phyloP scores from a whole-genome alignment of 2,797 vertebrate genomes.

The Sarcoramphus papa region DNA sequence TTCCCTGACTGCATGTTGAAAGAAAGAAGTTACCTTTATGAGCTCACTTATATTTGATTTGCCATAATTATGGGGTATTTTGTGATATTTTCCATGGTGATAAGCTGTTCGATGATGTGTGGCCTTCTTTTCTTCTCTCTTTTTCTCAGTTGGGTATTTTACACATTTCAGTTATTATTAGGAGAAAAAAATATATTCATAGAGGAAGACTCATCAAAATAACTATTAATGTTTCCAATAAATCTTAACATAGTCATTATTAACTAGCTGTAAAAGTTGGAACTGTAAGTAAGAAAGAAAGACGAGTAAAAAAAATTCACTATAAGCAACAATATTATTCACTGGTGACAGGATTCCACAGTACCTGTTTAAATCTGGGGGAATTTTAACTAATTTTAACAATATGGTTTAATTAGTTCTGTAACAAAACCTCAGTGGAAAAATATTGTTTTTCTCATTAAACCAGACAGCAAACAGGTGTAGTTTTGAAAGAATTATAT shows the following conservation, averaged over 20 bases:
- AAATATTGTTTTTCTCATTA: background rate
- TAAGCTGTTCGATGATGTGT: background rate
- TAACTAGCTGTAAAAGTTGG: background rate
- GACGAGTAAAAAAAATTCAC: background rate
- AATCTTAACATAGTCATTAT: background rate
- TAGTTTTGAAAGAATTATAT: background rate
- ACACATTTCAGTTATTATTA: background rate
- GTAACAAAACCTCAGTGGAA: background rate
- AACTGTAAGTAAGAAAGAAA: background rate
- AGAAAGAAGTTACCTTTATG: background rate
- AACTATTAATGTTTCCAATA: background rate
- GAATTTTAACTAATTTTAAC: background rate
- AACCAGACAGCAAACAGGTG: background rate
- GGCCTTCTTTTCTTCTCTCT: background rate
- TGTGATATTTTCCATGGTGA: slow-evolving; percentile 4
- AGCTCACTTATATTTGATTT: slow-evolving; percentile 9
- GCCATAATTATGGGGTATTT: slow-evolving; percentile 13
- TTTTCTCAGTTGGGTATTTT: background rate
- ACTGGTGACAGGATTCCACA: background rate
- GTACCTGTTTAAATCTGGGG: background rate
- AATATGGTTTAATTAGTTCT: background rate
- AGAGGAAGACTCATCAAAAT: background rate
- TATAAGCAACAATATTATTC: background rate
- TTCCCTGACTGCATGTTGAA: background rate
- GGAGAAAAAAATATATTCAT: background rate